Evolutionary conservation across 2,888 invertebrate genomes (phyloP), one percentile per base, ranked within the genome.

Genomic region (Yponomeuta plumbellus): DNA sequence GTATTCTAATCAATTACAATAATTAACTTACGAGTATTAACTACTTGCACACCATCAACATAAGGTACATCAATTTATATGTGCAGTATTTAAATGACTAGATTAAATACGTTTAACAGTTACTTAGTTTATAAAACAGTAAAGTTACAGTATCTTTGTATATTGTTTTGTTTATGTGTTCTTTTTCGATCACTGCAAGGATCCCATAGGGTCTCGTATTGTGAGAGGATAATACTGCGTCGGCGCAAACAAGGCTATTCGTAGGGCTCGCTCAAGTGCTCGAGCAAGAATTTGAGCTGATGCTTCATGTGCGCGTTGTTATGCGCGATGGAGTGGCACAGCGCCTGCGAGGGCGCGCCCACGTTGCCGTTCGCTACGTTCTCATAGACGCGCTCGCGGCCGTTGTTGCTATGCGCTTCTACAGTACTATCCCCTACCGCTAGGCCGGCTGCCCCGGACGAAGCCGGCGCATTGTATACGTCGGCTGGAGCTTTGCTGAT

Each of bases 201-300:
- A 92, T 91, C 92, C 91, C 83, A 77, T 80, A 76, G 74, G 87
- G 88, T 86, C 85, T 80, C 86, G 85, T 86, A 81, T 86, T 85
- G 78, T 79, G 39, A 69, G 88, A 88, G 88, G 88, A 83, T 88
- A 88, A 80, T 85, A 86, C 85, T 73, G 83, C 44, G 44, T 52
- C 84, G 87, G 86, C 84, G 69, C 70, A 70, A 74, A 81, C 82
- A 81, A 81, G 80, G 77, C 92, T 87, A 94, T 83, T 94, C 93
- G 83, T 94, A 94, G 72, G 94, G 91, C 82, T 94, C 93, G 85
- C 94, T 94, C 85, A 94, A 84, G 80, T 93, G 92, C 82, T 94
- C 93, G 80, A 94, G 91, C 78, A 93, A 88, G 83, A 92, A 93
- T 81, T 92, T 93, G 81, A 93, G 92, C 79, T 89, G 89, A 70